Evolutionary conservation across 2,797 vertebrate species (phyloP).

Genomic region (Cetoscarus ocellatus): DNA sequence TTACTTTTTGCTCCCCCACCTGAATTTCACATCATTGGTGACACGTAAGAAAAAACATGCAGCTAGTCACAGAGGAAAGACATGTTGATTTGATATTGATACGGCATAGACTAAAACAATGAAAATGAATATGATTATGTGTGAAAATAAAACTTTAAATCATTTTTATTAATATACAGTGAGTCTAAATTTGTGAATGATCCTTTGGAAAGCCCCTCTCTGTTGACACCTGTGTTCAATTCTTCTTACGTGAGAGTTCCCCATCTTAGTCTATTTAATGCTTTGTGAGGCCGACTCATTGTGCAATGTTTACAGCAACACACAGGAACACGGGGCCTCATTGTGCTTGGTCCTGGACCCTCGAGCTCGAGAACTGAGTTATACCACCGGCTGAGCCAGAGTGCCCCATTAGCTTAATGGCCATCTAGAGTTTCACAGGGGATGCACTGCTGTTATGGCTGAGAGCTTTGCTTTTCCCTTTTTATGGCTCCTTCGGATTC

Average conservation of each 20-base stretch:
- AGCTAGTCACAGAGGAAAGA: too few species aligned
- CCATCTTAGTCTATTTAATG: constrained; percentile 76
- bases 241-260: constrained; percentile 72
- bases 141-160: too few species aligned
- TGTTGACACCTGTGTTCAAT: constrained; percentile 75
- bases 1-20: too few species aligned
- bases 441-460: constrained; percentile 86
- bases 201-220: constrained; percentile 37
- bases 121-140: too few species aligned
- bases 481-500: constrained; percentile 85
- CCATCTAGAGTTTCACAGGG: constrained; percentile 85
- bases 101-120: too few species aligned
- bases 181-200: constrained; percentile 29
- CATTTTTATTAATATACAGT: constrained; percentile 8
- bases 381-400: constrained; percentile 79
- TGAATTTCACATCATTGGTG: too few species aligned
- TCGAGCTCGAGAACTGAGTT: constrained; percentile 65
- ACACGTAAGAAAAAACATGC: too few species aligned
- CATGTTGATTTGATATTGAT: too few species aligned
- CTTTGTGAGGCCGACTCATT: constrained; percentile 75
- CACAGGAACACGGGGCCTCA: constrained; percentile 69
- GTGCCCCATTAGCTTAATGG: constrained; percentile 89
- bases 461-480: constrained; percentile 82
- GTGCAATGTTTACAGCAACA: constrained; percentile 83
- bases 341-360: constrained; percentile 52